phyloP scores from a whole-genome alignment of 2,888 invertebrate genomes.

The Nephrocerus scutellatus region DNA sequence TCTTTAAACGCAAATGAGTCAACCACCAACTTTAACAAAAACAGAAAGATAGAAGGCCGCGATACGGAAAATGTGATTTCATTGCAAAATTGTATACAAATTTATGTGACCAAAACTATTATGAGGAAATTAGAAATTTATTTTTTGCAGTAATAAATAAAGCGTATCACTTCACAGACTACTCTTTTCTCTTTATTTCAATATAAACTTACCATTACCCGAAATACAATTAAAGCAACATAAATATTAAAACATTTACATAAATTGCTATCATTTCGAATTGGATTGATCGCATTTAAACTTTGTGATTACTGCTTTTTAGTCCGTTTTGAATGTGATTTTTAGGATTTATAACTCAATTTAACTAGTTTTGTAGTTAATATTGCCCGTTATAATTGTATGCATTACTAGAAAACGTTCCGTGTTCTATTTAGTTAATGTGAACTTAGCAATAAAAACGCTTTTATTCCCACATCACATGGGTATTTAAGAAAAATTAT shows the following conservation, averaged over 20 bases:
- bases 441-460: background rate
- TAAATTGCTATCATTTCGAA: conserved; percentile 1
- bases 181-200: conserved; percentile 1
- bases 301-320: conserved; percentile 4
- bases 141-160: conserved; percentile 21
- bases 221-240: conserved; percentile 7
- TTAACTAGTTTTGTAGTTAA: too few species aligned
- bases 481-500: background rate
- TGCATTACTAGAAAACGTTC: too few species aligned
- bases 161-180: conserved; percentile 4
- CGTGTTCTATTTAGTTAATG: too few species aligned
- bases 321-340: conserved; percentile 3
- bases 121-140: conserved; percentile 26
- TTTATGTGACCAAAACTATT: conserved; percentile 28
- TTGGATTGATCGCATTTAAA: too few species aligned
- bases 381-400: background rate
- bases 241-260: conserved; percentile 6
- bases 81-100: conserved; percentile 27
- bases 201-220: conserved; percentile 4
- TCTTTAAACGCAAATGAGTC: background rate
- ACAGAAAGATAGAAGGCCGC: background rate
- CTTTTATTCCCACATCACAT: background rate
- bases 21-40: conserved; percentile 8
- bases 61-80: conserved; percentile 12
- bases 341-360: too few species aligned